A percentile compares a stretch with the other conserved stretches of the same genome.
phyloP scores from a whole-genome alignment of 1,140 invertebrate genomes.

The Drosophila pseudoobscura region DNA sequence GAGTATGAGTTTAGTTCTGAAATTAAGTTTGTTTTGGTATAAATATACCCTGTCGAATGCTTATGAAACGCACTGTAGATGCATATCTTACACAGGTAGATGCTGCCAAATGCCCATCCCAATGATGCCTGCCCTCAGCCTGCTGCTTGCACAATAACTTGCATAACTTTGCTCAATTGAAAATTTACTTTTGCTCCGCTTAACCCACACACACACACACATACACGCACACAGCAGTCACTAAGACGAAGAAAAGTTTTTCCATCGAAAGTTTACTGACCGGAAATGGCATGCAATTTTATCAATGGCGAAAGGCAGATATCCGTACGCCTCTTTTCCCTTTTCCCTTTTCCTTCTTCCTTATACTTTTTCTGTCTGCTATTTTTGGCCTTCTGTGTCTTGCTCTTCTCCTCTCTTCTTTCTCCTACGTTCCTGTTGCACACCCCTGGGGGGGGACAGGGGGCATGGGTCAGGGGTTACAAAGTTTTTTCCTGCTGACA shows the following conservation, averaged over 20 bases:
- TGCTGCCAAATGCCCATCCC: neutral
- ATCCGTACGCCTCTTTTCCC: neutral
- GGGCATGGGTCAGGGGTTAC: neutral
- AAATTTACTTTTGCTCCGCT: constrained; percentile 43
- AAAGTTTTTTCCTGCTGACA: constrained; percentile 22
- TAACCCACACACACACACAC: constrained; percentile 20
- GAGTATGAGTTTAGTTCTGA: too few relatives aligned
- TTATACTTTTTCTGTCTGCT: neutral
- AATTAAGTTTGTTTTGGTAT: too few relatives aligned
- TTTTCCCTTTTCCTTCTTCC: neutral
- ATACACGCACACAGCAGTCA: constrained; percentile 16
- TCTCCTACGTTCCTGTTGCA: neutral
- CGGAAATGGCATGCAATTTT: constrained; percentile 78
- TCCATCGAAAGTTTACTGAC: constrained; percentile 73
- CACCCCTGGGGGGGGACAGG: neutral
- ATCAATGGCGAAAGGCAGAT: constrained; percentile 51
- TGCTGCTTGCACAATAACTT: constrained; percentile 43
- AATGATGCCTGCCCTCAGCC: neutral
- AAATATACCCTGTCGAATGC: too few relatives aligned
- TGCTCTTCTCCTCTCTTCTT: neutral
- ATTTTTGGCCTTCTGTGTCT: neutral
- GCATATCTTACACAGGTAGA: neutral
- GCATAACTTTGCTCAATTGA: constrained; percentile 54
- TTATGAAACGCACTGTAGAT: too few relatives aligned
- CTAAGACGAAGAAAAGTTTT: constrained; percentile 42